A percentile compares a stretch with the other conserved stretches of the same genome.
phyloP scores from a whole-genome alignment of 2,888 invertebrate species.

The Troilus luridus region DNA sequence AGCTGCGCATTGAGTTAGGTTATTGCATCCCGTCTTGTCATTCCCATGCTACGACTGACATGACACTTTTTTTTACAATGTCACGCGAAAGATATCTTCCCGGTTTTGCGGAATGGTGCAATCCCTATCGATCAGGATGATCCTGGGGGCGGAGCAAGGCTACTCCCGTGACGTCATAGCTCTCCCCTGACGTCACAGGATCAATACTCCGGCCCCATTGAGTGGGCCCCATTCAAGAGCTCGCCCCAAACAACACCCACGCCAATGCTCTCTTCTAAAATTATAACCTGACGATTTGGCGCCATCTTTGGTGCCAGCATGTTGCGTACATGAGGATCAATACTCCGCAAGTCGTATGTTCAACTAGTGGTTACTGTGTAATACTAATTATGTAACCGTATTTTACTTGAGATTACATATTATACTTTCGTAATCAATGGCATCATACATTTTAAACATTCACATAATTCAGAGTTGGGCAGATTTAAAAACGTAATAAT shows the following conservation, averaged over 20 bases:
- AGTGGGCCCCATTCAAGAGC: slow-evolving; percentile 40
- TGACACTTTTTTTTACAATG: not conserved
- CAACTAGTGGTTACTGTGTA: not conserved
- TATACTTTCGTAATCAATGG: not conserved
- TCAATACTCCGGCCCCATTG: not conserved
- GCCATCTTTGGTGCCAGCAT: not conserved
- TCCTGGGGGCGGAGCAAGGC: slow-evolving; percentile 35
- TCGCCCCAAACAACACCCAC: slow-evolving; percentile 37
- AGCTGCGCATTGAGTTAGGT: not conserved
- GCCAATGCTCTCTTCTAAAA: slow-evolving; percentile 37
- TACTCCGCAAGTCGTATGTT: not conserved
- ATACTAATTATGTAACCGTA: not conserved
- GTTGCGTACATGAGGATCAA: not conserved
- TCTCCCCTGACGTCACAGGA: slow-evolving; percentile 49
- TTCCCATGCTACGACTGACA: not conserved
- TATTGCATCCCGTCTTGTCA: not conserved
- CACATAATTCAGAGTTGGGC: not conserved
- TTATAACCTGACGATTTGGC: slow-evolving; percentile 25
- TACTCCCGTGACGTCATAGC: slow-evolving; percentile 41
- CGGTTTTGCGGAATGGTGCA: slow-evolving; percentile 42
- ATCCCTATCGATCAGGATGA: slow-evolving; percentile 41
- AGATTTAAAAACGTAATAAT: not conserved
- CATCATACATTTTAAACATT: not conserved
- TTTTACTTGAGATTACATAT: not conserved
- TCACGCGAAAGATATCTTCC: not conserved